Evolutionary conservation across 2,888 invertebrate genomes (phyloP).

Genomic region (Gymnosoma rotundatum): DNA sequence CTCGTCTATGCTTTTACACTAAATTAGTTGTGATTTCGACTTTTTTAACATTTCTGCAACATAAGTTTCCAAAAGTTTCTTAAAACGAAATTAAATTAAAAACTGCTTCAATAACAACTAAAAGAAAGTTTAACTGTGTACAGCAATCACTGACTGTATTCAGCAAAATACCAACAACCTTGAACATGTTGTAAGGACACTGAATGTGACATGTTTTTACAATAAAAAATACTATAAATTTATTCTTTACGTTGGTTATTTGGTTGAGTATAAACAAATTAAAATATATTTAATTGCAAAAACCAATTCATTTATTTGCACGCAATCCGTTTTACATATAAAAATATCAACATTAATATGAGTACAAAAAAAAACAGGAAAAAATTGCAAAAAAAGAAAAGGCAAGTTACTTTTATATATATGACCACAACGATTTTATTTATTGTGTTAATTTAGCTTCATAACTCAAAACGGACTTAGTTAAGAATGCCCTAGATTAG

Average conservation of each 20-base stretch:
- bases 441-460: no score
- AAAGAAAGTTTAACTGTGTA: constrained; percentile 13
- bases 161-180: constrained; percentile 17
- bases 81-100: constrained; percentile 29
- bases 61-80: constrained; percentile 48
- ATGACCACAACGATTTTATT: no score
- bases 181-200: constrained; percentile 50
- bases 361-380: not conserved
- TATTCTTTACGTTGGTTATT: not conserved
- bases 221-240: not conserved
- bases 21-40: no score
- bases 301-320: constrained; percentile 49
- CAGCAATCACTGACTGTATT: not conserved
- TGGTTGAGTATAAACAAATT: not conserved
- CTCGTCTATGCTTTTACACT: no score
- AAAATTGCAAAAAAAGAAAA: not conserved
- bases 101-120: constrained; percentile 19
- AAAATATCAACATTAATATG: constrained; percentile 2
- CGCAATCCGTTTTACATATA: constrained; percentile 3
- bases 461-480: no score
- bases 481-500: no score
- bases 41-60: no score
- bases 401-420: no score
- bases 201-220: constrained; percentile 3
- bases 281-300: not conserved